A percentile compares a stretch with the other conserved stretches of the same genome.
These are phyloP conservation scores for Idaea straminata DNA, from an alignment of 2,888 invertebrate species.

Conservation along the genomic window DNA sequence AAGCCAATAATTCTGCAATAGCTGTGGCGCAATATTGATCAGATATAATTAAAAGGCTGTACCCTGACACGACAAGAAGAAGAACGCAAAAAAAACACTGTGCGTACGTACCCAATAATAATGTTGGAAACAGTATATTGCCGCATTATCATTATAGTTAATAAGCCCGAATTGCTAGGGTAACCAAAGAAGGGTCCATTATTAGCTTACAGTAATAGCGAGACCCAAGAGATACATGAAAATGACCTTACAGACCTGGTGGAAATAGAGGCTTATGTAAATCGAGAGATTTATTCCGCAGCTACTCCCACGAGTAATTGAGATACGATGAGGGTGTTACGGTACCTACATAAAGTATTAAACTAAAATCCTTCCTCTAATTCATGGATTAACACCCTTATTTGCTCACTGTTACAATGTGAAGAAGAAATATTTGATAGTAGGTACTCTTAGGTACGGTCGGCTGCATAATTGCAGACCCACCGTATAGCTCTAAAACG, in stretches of 20 bases:
- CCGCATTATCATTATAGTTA: not conserved
- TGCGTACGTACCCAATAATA: not conserved
- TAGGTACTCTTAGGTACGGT: not conserved
- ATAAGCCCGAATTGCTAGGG: constrained; percentile 5
- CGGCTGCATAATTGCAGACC: too few species aligned
- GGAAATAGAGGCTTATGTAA: constrained; percentile 33
- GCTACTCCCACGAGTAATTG: constrained; percentile 21
- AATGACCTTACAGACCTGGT: constrained; percentile 23
- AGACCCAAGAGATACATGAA: constrained; percentile 22
- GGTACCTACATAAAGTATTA: constrained; percentile 18
- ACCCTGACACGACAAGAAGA: too few species aligned
- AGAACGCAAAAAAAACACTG: not conserved
- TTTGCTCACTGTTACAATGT: not conserved
- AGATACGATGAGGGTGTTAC: constrained; percentile 25
- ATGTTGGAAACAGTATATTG: not conserved
- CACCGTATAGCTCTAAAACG: too few species aligned
- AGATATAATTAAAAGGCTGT: too few species aligned
- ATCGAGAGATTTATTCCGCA: constrained; percentile 30
- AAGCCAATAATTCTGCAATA: too few species aligned
- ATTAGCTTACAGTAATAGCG: constrained; percentile 19
- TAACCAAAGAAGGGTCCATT: constrained; percentile 28
- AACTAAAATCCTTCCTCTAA: constrained; percentile 11
- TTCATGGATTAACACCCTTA: constrained; percentile 16
- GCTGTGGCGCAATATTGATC: too few species aligned
- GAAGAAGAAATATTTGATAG: not conserved